Evolutionary conservation across 2,888 invertebrate species (phyloP).

Genomic region (Stratiomys singularior): DNA sequence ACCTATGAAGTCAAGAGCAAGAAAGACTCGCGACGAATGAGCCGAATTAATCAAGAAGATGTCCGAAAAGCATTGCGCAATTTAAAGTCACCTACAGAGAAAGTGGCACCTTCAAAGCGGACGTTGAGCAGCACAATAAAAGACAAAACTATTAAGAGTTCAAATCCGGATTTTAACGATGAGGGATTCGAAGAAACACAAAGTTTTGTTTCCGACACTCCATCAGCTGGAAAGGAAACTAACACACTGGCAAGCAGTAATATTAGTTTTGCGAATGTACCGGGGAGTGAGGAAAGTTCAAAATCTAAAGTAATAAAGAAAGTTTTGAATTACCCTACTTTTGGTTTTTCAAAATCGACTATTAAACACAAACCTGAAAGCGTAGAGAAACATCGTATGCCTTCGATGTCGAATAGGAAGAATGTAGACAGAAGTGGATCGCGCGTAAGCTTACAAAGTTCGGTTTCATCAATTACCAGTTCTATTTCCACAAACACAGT

Average conservation of each 20-base stretch:
- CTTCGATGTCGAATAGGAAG: slow-evolving; percentile 59
- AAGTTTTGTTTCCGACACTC: slow-evolving; percentile 85
- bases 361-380: slow-evolving; percentile 62
- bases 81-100: slow-evolving; percentile 72
- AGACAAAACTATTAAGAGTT: slow-evolving; percentile 58
- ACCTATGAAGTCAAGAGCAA: slow-evolving; percentile 61
- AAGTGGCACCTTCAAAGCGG: slow-evolving; percentile 72
- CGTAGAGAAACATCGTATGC: slow-evolving; percentile 51
- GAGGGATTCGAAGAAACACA: slow-evolving; percentile 93
- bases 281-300: slow-evolving; percentile 56
- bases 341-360: slow-evolving; percentile 56
- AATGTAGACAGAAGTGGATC: slow-evolving; percentile 82
- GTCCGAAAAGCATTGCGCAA: slow-evolving; percentile 76
- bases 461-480: slow-evolving; percentile 85
- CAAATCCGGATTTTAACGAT: slow-evolving; percentile 76
- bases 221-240: slow-evolving; percentile 76
- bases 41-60: slow-evolving; percentile 77
- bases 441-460: slow-evolving; percentile 81
- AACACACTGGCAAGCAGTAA: slow-evolving; percentile 82
- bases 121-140: slow-evolving; percentile 62
- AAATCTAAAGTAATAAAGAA: slow-evolving; percentile 51
- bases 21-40: slow-evolving; percentile 72
- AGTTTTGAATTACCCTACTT: background rate
- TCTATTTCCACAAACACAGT: slow-evolving; percentile 83
- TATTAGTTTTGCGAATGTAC: slow-evolving; percentile 55